phyloP scores from a whole-genome alignment of 64 coral and sea anemone species.

The Montipora efflorescens region DNA sequence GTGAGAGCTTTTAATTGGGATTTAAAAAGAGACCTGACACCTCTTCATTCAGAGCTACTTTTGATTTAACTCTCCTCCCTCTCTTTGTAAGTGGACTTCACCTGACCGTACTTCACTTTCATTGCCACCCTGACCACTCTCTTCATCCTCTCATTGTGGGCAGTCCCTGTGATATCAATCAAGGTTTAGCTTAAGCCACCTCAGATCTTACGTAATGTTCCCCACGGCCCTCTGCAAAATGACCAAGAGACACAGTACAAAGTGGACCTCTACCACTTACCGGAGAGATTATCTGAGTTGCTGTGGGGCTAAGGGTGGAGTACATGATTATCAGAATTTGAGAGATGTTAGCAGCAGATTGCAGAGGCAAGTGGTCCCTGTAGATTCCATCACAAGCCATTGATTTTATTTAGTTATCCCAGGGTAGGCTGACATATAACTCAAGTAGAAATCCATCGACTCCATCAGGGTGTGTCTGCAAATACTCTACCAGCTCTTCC shows the following conservation, averaged over 20 bases:
- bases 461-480: no score
- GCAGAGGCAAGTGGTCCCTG: background rate
- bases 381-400: constrained; percentile 33
- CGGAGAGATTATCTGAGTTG: constrained; percentile 29
- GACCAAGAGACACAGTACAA: constrained; percentile 8
- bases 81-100: background rate
- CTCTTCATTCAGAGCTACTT: background rate
- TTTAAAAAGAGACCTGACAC: background rate
- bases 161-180: background rate
- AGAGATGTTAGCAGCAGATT: constrained; percentile 22
- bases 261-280: constrained; percentile 11
- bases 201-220: constrained; percentile 6
- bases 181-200: background rate
- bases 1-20: no score
- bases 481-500: no score
- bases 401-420: background rate
- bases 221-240: background rate
- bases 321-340: background rate
- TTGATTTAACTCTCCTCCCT: background rate
- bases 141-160: background rate
- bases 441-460: no score
- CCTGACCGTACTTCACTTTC: no score
- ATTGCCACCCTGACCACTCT: background rate
- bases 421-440: no score
- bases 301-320: constrained; percentile 10